Evolutionary conservation across 2,113 vertebrate genomes (phyloP), one percentile per base, ranked within the genome.

Genomic region (Bubalus kerabau): DNA sequence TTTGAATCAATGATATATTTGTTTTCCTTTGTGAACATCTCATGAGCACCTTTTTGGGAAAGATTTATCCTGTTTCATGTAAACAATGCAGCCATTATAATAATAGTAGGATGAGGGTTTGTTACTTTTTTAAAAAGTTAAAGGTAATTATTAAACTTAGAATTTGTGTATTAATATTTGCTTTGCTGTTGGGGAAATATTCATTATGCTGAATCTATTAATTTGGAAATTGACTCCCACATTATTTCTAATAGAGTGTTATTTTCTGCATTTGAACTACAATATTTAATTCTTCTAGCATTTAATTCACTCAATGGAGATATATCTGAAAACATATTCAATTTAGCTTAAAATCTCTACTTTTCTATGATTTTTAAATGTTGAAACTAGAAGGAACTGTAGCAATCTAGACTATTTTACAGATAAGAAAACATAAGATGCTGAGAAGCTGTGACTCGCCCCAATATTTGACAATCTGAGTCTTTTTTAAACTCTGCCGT

Each of bases 1-100:
- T 86, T 21, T 67, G 62, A 97, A 91, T n/a, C 36, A 94, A 93
- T 17, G 52, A 90, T 62, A 43, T 83, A 54, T 91, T 94, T 91
- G 60, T n/a, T 92, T 97, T 94, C 89, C 87, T 94, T 94, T 76
- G 10, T 90, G 81, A 40, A 94, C 81, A n/a, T 93, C 90, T 96
- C 81, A 24, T 94, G 81, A 76, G 32, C 59, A 86, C 71, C 94
- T 94, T 87, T 64, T 13, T 1, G 17, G 57, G 57, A 64, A 17
- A 92, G n/a, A 82, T 74, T 67, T 93, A 54, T 62, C 36, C 46
- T 85, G 5, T 76, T 87, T 93, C 43, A 56, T 84, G 30, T 76
- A 95, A 93, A 76, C 67, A 92, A 92, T 52, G 14, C 21, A 74
- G 78, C 36, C 40, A 16, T n/a, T 60, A 87, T 85, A 90, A 74